phyloP scores from a whole-genome alignment of 1,140 invertebrate species.

The Euborellia annulipes region DNA sequence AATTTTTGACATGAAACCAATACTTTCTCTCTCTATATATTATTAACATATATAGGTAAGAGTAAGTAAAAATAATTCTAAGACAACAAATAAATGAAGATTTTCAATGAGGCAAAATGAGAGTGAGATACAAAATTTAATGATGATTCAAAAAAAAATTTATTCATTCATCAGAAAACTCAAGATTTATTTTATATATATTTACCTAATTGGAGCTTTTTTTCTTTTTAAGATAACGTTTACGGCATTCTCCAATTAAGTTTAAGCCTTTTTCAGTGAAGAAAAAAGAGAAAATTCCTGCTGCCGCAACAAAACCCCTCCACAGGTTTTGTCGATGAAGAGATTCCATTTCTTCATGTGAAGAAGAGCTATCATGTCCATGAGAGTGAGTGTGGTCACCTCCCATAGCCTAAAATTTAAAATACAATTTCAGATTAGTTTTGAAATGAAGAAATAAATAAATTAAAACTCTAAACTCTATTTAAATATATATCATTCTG shows the following conservation, averaged over 20 bases:
- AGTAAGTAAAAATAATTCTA: too few species aligned
- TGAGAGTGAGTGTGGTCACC: slow-evolving; percentile 24
- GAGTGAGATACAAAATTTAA: too few species aligned
- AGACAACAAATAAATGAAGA: too few species aligned
- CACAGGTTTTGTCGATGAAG: slow-evolving; percentile 52
- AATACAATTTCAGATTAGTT: neutral
- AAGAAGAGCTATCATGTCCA: slow-evolving; percentile 18
- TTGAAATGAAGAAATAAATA: neutral
- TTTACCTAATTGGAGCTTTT: slow-evolving; percentile 23
- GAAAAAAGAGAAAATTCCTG: slow-evolving; percentile 76
- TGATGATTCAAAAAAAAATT: too few species aligned
- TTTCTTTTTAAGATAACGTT: slow-evolving; percentile 39
- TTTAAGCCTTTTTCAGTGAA: slow-evolving; percentile 67
- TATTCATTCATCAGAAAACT: too few species aligned
- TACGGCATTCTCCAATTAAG: slow-evolving; percentile 62
- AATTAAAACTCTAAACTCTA: too few species aligned
- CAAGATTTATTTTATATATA: slow-evolving; percentile 10
- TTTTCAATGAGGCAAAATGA: too few species aligned
- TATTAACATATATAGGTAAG: too few species aligned
- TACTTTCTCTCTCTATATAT: too few species aligned
- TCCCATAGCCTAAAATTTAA: slow-evolving; percentile 30
- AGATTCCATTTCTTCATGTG: slow-evolving; percentile 17
- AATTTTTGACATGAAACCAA: too few species aligned
- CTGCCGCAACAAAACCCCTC: slow-evolving; percentile 65
- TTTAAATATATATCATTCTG: too few species aligned